These are phyloP conservation scores for Fabriciana adippe DNA, from an alignment of 2,888 invertebrate species.

Conservation along the genomic window DNA sequence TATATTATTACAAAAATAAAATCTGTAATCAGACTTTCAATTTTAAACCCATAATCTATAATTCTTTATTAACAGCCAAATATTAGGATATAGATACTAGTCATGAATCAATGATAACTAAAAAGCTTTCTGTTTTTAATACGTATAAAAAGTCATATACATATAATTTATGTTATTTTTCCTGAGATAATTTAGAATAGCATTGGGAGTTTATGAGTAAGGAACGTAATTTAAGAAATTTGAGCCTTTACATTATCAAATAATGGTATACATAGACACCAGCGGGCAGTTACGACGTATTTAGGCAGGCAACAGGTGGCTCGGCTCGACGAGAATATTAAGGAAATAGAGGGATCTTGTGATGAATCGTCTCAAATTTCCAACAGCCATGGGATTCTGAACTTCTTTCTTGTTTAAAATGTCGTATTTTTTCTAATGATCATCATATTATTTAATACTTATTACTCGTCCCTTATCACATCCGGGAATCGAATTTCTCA, in stretches of 20 bases:
- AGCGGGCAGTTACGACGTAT: slow-evolving; percentile 35
- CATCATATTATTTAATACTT: no score
- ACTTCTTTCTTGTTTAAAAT: slow-evolving; percentile 19
- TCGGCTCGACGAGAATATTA: slow-evolving; percentile 36
- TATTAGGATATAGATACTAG: no score
- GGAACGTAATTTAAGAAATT: slow-evolving; percentile 6
- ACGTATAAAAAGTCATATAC: no score
- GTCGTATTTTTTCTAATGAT: slow-evolving; percentile 2
- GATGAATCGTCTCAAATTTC: slow-evolving; percentile 36
- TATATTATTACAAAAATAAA: no score
- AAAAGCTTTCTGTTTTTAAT: no score
- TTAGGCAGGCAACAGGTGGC: slow-evolving; percentile 39
- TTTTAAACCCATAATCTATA: no score
- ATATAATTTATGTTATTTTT: not conserved
- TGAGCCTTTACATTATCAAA: slow-evolving; percentile 30
- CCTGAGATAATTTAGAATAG: not conserved
- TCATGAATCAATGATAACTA: no score
- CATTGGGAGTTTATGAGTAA: not conserved
- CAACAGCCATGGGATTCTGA: slow-evolving; percentile 7
- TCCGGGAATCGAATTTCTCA: no score
- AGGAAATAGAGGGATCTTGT: slow-evolving; percentile 35
- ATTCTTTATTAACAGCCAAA: no score
- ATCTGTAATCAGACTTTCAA: no score
- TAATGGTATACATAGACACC: slow-evolving; percentile 35
- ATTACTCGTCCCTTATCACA: no score